Evolutionary conservation across 2,888 invertebrate genomes (phyloP).

Genomic region (Lasioglossum malachurum): DNA sequence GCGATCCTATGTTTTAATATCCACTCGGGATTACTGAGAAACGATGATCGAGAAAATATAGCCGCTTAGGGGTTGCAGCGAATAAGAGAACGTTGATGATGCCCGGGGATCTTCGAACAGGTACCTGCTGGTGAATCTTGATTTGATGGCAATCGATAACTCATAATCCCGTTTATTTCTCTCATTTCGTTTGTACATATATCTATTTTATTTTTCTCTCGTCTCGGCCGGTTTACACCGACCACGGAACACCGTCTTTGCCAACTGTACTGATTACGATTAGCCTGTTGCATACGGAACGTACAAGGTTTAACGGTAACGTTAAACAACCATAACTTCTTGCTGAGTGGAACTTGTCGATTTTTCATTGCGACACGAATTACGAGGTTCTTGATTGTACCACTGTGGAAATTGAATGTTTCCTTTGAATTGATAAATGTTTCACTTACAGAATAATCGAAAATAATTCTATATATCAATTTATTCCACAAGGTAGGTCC

Average conservation of each 20-base stretch:
- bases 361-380: too few species aligned
- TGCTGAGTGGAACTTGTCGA: too few species aligned
- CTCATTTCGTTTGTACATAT: not conserved
- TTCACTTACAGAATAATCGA: too few species aligned
- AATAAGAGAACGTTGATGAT: not conserved
- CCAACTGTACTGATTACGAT: not conserved
- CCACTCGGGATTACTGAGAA: not conserved
- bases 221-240: not conserved
- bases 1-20: slow-evolving; percentile 16
- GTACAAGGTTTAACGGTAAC: too few species aligned
- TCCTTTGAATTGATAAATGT: too few species aligned
- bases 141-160: not conserved
- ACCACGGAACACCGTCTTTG: not conserved
- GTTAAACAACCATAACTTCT: too few species aligned
- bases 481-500: too few species aligned
- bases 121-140: not conserved
- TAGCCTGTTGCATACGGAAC: too few species aligned
- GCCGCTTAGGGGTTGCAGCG: not conserved
- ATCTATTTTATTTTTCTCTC: not conserved
- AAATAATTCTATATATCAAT: too few species aligned
- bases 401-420: too few species aligned
- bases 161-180: not conserved
- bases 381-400: too few species aligned
- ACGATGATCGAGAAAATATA: not conserved
- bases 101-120: not conserved